Percentiles rank a stretch among this genome's conserved stretches.
These are phyloP conservation scores for Callyntrura guangdongensis DNA, from an alignment of 2,888 invertebrate genomes.

Conservation along the genomic window DNA sequence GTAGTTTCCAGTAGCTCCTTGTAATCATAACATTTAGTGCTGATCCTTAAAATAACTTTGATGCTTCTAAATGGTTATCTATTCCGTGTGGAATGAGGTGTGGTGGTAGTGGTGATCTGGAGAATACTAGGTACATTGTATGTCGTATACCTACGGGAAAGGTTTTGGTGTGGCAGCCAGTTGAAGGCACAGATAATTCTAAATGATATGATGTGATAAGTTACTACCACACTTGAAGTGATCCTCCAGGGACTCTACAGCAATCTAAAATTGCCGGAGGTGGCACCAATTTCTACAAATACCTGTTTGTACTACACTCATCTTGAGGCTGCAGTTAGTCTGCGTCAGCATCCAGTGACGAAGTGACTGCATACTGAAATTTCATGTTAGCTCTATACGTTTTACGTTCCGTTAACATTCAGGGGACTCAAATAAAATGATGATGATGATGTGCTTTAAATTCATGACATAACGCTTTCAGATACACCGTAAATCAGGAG, in stretches of 20 bases:
- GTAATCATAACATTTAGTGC: conserved; percentile 36
- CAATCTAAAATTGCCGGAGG: not conserved
- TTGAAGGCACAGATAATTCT: conserved; percentile 20
- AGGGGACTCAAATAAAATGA: not conserved
- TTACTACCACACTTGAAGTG: conserved; percentile 65
- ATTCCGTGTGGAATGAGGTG: not conserved
- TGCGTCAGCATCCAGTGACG: conserved; percentile 11
- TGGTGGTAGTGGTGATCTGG: not conserved
- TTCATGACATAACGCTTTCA: not conserved
- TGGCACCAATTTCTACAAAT: conserved; percentile 25
- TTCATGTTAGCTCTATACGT: too few relatives aligned
- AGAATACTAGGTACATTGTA: not conserved
- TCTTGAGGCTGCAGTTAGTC: not conserved
- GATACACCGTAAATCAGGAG: not conserved
- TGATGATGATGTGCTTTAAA: not conserved
- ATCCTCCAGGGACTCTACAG: conserved; percentile 50
- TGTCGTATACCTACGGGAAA: not conserved
- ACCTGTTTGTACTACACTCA: not conserved
- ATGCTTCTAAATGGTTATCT: not conserved
- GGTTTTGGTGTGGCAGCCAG: conserved; percentile 13
- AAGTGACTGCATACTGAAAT: not conserved
- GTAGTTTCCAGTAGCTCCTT: not conserved
- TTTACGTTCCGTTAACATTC: not conserved
- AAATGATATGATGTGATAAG: conserved; percentile 50
- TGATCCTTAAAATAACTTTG: conserved; percentile 28